These are phyloP conservation scores for Rhea pennata DNA, from an alignment of 2,113 vertebrate species.

Conservation along the genomic window DNA sequence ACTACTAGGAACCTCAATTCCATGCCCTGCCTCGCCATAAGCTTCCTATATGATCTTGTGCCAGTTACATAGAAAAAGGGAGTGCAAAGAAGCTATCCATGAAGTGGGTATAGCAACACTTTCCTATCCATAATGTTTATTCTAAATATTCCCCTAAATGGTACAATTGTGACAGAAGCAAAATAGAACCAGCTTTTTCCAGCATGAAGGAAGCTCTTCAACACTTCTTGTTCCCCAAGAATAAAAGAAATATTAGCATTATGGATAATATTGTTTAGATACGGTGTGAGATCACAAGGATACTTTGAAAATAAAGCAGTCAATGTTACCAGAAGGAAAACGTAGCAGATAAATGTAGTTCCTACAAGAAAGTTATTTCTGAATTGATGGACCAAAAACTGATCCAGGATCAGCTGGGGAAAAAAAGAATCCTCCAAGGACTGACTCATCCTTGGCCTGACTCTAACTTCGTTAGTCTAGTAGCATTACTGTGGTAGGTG, in stretches of 20 bases:
- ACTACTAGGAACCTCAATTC: not conserved
- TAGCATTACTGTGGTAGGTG: not conserved
- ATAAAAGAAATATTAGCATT: not conserved
- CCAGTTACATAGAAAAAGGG: not conserved
- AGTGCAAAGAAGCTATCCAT: not conserved
- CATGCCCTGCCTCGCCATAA: not conserved
- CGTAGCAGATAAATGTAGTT: slow-evolving; percentile 17
- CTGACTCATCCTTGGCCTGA: slow-evolving; percentile 40
- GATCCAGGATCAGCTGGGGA: not conserved
- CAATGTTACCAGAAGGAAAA: slow-evolving; percentile 14
- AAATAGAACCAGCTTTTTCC: not conserved
- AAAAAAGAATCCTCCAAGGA: slow-evolving; percentile 26
- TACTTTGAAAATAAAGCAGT: not conserved
- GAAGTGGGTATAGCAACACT: not conserved
- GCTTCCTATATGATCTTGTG: not conserved
- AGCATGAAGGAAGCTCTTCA: not conserved
- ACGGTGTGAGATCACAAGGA: not conserved
- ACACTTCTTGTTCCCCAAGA: not conserved
- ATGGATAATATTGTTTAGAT: not conserved
- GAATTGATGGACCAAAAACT: slow-evolving; percentile 8
- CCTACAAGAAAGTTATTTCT: slow-evolving; percentile 37
- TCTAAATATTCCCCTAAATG: not conserved
- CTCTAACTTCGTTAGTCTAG: not conserved
- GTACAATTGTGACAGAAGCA: not conserved
- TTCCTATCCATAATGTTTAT: not conserved